These are phyloP conservation scores for Leptodactylus fuscus DNA, from an alignment of 2,113 vertebrate genomes.

Conservation along the genomic window DNA sequence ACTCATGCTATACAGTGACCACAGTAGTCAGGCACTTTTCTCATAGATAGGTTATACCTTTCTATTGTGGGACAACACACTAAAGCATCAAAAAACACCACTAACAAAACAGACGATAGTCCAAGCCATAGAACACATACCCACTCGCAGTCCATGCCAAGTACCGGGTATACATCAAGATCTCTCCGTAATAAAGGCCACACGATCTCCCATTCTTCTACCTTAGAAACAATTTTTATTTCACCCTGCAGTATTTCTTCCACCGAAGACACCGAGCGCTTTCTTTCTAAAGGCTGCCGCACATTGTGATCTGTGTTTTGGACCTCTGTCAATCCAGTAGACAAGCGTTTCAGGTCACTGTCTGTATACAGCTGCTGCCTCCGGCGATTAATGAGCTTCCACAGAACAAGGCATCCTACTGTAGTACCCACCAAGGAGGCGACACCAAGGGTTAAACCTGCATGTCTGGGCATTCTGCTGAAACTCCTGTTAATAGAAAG, in stretches of 20 bases:
- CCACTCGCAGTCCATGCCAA: constrained; percentile 98
- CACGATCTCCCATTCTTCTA: constrained; percentile 82
- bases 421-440: constrained; percentile 82
- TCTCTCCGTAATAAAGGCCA: constrained; percentile 83
- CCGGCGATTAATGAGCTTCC: constrained; percentile 76
- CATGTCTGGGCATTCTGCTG: constrained; percentile 81
- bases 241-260: constrained; percentile 77
- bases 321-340: background rate
- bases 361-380: constrained; percentile 61
- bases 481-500: background rate
- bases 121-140: constrained; percentile 86
- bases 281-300: constrained; percentile 63
- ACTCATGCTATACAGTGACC: too few relatives aligned
- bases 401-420: constrained; percentile 84
- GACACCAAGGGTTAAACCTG: constrained; percentile 77
- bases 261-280: constrained; percentile 65
- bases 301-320: constrained; percentile 53
- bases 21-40: too few relatives aligned
- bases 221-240: constrained; percentile 81
- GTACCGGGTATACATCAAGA: constrained; percentile 82
- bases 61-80: too few relatives aligned
- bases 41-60: too few relatives aligned
- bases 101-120: too few relatives aligned
- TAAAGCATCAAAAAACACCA: too few relatives aligned
- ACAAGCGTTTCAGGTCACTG: constrained; percentile 33